Evolutionary conservation across 2,797 vertebrate genomes (phyloP).

Genomic region (Halcyon badia): DNA sequence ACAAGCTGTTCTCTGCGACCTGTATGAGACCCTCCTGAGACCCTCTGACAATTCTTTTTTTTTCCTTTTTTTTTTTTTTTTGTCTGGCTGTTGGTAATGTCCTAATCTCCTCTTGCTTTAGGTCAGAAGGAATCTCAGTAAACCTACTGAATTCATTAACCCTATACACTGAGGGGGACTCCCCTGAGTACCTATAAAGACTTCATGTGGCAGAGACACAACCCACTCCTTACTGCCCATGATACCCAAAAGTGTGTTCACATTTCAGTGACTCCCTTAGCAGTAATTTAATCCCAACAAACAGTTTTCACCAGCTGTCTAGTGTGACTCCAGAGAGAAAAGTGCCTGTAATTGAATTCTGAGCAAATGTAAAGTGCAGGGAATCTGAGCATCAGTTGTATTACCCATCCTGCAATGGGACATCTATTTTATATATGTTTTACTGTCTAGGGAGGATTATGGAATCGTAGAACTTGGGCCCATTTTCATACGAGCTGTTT

Average conservation of each 20-base stretch:
- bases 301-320: not conserved
- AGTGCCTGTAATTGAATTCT: not conserved
- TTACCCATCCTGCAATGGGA: not conserved
- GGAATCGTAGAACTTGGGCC: not conserved
- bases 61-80: not conserved
- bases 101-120: not conserved
- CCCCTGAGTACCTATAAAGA: not conserved
- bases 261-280: not conserved
- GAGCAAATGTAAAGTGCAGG: not conserved
- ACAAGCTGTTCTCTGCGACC: not conserved
- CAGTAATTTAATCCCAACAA: not conserved
- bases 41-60: not conserved
- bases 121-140: not conserved
- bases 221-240: not conserved
- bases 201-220: not conserved
- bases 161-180: not conserved
- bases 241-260: not conserved
- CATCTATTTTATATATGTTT: not conserved
- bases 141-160: not conserved
- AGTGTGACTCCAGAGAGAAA: not conserved
- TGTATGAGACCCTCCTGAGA: not conserved
- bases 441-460: not conserved
- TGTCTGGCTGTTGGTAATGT: not conserved
- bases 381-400: not conserved
- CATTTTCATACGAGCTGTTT: not conserved